These are phyloP conservation scores for Sebastes aleutianus DNA, from an alignment of 2,797 vertebrate genomes.

Conservation along the genomic window DNA sequence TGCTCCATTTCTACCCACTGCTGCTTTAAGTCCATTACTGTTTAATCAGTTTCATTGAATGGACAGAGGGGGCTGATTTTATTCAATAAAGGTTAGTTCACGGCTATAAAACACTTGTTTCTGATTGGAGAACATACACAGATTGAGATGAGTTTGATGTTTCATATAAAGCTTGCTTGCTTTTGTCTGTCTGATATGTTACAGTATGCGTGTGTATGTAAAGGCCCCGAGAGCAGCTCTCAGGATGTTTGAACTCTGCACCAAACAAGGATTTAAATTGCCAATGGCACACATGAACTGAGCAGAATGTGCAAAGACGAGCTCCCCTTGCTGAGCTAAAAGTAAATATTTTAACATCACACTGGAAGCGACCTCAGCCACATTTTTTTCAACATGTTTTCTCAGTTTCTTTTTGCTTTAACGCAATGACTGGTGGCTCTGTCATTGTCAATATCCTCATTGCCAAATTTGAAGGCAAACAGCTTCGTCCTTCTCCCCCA, in stretches of 20 bases:
- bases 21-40: too few species aligned
- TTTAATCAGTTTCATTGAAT: neutral
- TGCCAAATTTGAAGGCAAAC: constrained; percentile 47
- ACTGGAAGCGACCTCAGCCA: constrained; percentile 29
- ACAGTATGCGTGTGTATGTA: neutral
- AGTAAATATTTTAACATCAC: constrained; percentile 56
- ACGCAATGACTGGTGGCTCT: constrained; percentile 30
- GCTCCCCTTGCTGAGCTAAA: constrained; percentile 29
- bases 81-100: neutral
- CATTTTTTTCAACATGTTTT: constrained; percentile 11
- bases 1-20: too few species aligned
- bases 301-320: constrained; percentile 22
- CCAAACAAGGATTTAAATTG: constrained; percentile 16
- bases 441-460: constrained; percentile 48
- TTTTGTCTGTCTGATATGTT: neutral
- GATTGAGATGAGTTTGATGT: neutral
- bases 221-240: neutral
- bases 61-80: neutral
- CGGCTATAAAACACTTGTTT: neutral
- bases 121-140: neutral
- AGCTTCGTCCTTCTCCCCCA: constrained; percentile 37
- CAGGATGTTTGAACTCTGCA: constrained; percentile 17
- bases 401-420: constrained; percentile 37
- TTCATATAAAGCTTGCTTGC: neutral
- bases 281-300: neutral